These are phyloP conservation scores for Zygothrica quintamaculata DNA, from an alignment of 2,888 invertebrate genomes.

Conservation along the genomic window DNA sequence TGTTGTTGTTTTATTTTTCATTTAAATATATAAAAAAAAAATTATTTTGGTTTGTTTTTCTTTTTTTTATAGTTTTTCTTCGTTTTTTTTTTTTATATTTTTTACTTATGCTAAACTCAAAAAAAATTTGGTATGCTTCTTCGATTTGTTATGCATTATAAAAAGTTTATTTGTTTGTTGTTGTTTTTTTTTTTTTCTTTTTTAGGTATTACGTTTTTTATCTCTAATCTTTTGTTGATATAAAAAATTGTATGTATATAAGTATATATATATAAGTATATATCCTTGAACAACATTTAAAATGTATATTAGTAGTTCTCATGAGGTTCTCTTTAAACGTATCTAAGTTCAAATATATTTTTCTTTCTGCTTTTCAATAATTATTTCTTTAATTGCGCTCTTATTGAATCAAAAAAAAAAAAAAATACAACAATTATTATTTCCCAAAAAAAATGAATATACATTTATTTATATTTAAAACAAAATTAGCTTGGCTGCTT, in stretches of 20 bases:
- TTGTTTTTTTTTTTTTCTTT: constrained; percentile 6
- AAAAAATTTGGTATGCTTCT: constrained; percentile 68
- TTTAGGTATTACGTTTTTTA: no score
- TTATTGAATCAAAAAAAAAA: constrained; percentile 27
- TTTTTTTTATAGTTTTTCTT: constrained; percentile 6
- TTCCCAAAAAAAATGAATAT: constrained; percentile 17
- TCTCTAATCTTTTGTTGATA: constrained; percentile 49
- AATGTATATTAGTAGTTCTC: constrained; percentile 69
- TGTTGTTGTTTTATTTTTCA: constrained; percentile 16
- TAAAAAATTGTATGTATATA: constrained; percentile 52
- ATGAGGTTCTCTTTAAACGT: constrained; percentile 62
- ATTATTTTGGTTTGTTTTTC: constrained; percentile 11
- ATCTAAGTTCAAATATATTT: constrained; percentile 11
- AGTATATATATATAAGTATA: constrained; percentile 44
- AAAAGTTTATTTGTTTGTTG: constrained; percentile 43
- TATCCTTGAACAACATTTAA: constrained; percentile 74
- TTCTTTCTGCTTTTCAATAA: no score
- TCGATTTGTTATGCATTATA: constrained; percentile 52
- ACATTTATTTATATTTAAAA: no score
- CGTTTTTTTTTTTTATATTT: constrained; percentile 17
- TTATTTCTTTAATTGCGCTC: constrained; percentile 56
- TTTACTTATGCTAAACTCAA: constrained; percentile 67
- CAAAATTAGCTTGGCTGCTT: constrained; percentile 78
- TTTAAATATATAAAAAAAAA: constrained; percentile 60
- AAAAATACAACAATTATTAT: constrained; percentile 34